Percentiles rank a stretch among this genome's conserved stretches.
Conservation (phyloP, 2,888 invertebrate genomes). For the Chrysopilus asiliformis region DNA sequence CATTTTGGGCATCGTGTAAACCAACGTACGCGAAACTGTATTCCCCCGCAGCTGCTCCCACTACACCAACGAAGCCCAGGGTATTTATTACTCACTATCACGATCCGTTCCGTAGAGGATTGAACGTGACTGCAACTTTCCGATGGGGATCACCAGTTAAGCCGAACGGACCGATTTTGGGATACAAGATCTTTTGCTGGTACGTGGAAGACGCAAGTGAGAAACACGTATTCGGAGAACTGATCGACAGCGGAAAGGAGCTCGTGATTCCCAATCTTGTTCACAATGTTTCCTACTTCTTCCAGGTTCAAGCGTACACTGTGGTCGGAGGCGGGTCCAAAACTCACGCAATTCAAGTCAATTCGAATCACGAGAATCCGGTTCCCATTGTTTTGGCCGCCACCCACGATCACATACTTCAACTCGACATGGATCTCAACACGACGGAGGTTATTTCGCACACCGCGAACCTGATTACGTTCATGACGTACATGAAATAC, state of each 20-base stretch:
- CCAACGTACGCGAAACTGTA: constrained; percentile 47
- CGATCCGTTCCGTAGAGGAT: constrained; percentile 23
- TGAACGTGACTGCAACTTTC: constrained; percentile 46
- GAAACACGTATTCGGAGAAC: constrained; percentile 41
- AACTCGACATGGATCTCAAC: constrained; percentile 63
- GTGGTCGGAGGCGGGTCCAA: constrained; percentile 61
- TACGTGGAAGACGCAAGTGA: constrained; percentile 35
- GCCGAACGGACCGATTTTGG: constrained; percentile 59
- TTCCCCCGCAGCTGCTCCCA: constrained; percentile 72
- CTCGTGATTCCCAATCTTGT: constrained; percentile 43
- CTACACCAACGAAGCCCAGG: constrained; percentile 56
- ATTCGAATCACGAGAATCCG: constrained; percentile 59
- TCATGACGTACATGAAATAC: constrained; percentile 51
- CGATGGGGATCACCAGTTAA: constrained; percentile 69
- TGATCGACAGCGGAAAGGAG: constrained; percentile 21
- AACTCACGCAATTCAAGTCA: constrained; percentile 49
- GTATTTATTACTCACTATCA: constrained; percentile 51
- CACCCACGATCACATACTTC: constrained; percentile 55
- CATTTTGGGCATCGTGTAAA: constrained; percentile 69
- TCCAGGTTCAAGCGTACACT: constrained; percentile 65
- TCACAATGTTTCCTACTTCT: constrained; percentile 51
- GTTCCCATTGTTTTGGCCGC: constrained; percentile 67
- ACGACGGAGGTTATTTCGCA: constrained; percentile 46
- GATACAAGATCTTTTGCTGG: constrained; percentile 55
- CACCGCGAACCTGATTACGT: constrained; percentile 49